Conservation (phyloP, 2,113 vertebrate species). For the Brienomyrus brachyistius region DNA sequence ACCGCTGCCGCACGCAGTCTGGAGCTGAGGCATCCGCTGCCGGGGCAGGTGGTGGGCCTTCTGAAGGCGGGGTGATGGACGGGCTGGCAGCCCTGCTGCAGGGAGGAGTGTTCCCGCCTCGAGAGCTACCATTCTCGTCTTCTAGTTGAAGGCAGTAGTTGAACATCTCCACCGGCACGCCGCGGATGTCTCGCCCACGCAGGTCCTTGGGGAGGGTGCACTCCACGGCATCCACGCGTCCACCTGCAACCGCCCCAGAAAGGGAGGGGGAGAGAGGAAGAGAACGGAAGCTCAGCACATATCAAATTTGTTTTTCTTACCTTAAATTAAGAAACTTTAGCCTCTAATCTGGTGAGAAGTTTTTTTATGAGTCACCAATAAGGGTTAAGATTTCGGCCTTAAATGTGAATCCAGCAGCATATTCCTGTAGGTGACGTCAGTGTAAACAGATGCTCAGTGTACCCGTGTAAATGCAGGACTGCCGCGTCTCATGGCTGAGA, state of each 20-base stretch:
- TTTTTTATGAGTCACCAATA: background rate
- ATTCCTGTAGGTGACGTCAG: slow-evolving; percentile 30
- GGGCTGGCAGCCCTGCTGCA: slow-evolving; percentile 68
- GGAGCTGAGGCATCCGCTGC: slow-evolving; percentile 35
- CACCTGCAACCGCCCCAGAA: slow-evolving; percentile 61
- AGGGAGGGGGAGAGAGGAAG: slow-evolving; percentile 16
- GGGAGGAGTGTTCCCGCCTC: slow-evolving; percentile 60
- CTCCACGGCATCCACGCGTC: slow-evolving; percentile 86
- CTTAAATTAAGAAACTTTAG: background rate
- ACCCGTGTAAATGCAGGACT: background rate
- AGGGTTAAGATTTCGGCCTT: background rate
- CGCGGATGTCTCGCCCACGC: slow-evolving; percentile 87
- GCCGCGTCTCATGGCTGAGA: background rate
- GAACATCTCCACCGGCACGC: slow-evolving; percentile 96
- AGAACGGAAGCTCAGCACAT: background rate
- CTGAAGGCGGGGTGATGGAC: slow-evolving; percentile 60
- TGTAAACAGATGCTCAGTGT: slow-evolving; percentile 45
- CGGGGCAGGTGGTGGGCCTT: slow-evolving; percentile 39
- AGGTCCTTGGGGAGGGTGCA: slow-evolving; percentile 95
- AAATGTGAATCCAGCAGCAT: background rate
- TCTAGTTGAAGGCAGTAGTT: slow-evolving; percentile 94
- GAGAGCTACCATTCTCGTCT: slow-evolving; percentile 74
- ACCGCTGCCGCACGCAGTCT: slow-evolving; percentile 72
- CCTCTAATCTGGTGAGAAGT: background rate
- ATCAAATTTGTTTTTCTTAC: background rate